A percentile compares a stretch with the other conserved stretches of the same genome.
Evolutionary conservation across 1,140 invertebrate species (phyloP).

Genomic region (Microplitis mediator): DNA sequence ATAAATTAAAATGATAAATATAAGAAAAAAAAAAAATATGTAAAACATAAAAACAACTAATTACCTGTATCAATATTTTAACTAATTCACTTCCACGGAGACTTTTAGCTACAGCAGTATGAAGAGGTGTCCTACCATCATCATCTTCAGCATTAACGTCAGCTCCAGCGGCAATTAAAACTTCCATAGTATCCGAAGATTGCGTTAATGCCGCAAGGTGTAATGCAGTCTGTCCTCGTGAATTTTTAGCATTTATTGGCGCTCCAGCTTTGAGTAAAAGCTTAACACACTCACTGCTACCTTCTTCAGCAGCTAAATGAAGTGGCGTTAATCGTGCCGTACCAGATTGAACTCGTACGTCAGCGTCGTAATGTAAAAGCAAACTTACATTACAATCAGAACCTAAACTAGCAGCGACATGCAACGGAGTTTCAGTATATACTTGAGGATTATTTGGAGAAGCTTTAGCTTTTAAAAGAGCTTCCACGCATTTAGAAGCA

Average conservation of each 20-base stretch:
- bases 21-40: neutral
- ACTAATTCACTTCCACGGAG: conserved; percentile 75
- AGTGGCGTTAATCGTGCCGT: conserved; percentile 73
- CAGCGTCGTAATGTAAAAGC: conserved; percentile 74
- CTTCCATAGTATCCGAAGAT: conserved; percentile 73
- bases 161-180: conserved; percentile 68
- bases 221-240: conserved; percentile 75
- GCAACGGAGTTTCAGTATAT: conserved; percentile 82
- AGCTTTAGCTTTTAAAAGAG: conserved; percentile 72
- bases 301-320: conserved; percentile 83
- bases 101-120: conserved; percentile 78
- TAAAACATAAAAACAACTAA: neutral
- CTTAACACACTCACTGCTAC: conserved; percentile 72
- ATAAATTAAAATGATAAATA: neutral
- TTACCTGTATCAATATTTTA: conserved; percentile 62
- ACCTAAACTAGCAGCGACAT: conserved; percentile 79
- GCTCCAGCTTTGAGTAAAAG: conserved; percentile 77
- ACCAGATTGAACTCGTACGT: conserved; percentile 75
- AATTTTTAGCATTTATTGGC: conserved; percentile 70
- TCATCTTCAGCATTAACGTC: conserved; percentile 69
- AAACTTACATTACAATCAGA: conserved; percentile 71
- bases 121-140: conserved; percentile 77
- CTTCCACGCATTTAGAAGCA: conserved; percentile 71
- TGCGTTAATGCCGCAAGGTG: conserved; percentile 80
- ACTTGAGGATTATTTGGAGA: conserved; percentile 80